phyloP scores from a whole-genome alignment of 2,113 vertebrate genomes.

The Leucoraja erinaceus region DNA sequence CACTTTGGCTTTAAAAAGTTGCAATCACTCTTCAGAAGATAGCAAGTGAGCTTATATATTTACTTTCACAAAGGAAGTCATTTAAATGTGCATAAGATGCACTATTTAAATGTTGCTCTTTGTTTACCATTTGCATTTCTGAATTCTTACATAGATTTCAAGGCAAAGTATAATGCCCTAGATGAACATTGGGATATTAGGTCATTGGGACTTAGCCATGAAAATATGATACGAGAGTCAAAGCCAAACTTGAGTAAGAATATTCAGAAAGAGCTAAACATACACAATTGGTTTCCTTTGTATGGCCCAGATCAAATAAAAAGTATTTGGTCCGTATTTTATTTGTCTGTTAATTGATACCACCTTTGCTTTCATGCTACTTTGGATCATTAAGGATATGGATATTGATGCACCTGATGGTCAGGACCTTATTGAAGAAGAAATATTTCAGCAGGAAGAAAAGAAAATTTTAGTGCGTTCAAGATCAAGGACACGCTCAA shows the following conservation, averaged over 20 bases:
- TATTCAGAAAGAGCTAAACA: background rate
- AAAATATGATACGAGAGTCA: background rate
- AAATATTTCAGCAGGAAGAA: constrained; percentile 82
- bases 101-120: background rate
- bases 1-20: background rate
- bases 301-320: background rate
- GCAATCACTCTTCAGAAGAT: background rate
- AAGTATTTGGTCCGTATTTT: background rate
- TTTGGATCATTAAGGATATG: constrained; percentile 66
- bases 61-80: no score
- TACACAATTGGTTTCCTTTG: background rate
- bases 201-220: background rate
- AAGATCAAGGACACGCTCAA: constrained; percentile 83
- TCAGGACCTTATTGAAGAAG: constrained; percentile 81
- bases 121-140: background rate
- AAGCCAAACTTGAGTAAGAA: background rate
- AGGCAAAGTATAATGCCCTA: background rate
- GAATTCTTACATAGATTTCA: background rate
- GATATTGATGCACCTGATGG: constrained; percentile 79
- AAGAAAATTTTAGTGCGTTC: constrained; percentile 74
- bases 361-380: background rate
- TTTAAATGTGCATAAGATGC: no score
- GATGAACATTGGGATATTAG: background rate
- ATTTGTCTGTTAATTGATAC: background rate
- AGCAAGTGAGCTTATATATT: background rate